Conservation (phyloP, 2,888 invertebrate genomes). For the Rosalia funebris region DNA sequence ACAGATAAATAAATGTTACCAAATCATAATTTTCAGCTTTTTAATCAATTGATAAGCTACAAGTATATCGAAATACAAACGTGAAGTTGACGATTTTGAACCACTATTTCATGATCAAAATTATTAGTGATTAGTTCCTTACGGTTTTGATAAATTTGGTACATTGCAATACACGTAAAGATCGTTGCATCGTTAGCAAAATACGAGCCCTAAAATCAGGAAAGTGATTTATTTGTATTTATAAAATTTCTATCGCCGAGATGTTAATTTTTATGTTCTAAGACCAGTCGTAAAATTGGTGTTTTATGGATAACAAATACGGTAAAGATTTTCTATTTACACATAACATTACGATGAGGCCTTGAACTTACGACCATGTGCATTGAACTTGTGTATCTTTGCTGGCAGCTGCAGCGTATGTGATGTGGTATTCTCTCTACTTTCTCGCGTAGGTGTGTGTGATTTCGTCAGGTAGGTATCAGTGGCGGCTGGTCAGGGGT, state of each 20-base stretch:
- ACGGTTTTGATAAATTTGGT: too few relatives aligned
- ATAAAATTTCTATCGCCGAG: neutral
- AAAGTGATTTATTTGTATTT: neutral
- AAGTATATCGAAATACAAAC: too few relatives aligned
- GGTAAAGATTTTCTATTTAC: conserved; percentile 3
- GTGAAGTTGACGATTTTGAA: too few relatives aligned
- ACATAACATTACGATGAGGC: conserved; percentile 17
- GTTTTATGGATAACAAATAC: conserved; percentile 9
- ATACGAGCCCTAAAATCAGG: too few relatives aligned
- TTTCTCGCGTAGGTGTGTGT: conserved; percentile 25
- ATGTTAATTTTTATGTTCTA: neutral
- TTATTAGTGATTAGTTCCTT: too few relatives aligned
- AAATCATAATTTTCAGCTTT: too few relatives aligned
- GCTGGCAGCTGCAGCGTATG: conserved; percentile 12
- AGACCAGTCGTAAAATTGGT: neutral
- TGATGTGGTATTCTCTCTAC: conserved; percentile 7
- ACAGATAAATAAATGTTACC: too few relatives aligned
- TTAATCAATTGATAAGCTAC: too few relatives aligned
- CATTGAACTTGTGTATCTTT: conserved; percentile 48
- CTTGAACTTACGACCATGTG: conserved; percentile 51
- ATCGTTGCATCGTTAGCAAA: too few relatives aligned
- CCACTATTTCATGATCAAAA: too few relatives aligned
- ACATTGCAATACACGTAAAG: too few relatives aligned
- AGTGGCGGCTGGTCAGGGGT: too few relatives aligned
- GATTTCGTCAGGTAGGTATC: conserved; percentile 20